A percentile compares a stretch with the other conserved stretches of the same genome.
Conservation (phyloP, 2,113 vertebrate species). For the Gallinago jamesoni region DNA sequence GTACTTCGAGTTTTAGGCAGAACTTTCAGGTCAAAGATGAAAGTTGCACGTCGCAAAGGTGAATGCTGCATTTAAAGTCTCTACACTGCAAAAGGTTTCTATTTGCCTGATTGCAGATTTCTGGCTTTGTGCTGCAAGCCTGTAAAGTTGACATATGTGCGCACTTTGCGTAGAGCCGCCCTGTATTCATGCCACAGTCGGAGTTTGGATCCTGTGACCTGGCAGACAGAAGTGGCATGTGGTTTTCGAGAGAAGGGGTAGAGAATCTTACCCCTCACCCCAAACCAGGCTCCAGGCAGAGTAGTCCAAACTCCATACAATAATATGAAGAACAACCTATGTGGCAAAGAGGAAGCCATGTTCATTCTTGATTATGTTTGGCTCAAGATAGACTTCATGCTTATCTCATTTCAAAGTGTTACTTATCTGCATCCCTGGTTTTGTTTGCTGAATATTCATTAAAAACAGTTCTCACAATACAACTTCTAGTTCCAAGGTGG, state of each 20-base stretch:
- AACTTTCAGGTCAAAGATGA: not conserved
- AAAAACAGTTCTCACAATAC: not conserved
- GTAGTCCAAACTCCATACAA: not conserved
- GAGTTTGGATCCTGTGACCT: not conserved
- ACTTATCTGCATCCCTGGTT: not conserved
- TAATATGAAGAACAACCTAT: not conserved
- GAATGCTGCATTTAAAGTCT: not conserved
- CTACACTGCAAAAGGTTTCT: not conserved
- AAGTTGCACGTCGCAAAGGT: not conserved
- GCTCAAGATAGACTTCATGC: not conserved
- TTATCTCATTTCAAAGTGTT: not conserved
- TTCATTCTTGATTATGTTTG: not conserved
- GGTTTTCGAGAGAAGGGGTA: not conserved
- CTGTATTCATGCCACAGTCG: not conserved
- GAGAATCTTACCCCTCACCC: not conserved
- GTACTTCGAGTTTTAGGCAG: not conserved
- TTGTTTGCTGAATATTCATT: not conserved
- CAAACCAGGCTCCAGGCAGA: not conserved
- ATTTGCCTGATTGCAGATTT: not conserved
- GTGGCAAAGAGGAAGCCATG: not conserved
- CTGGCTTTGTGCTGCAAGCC: not conserved
- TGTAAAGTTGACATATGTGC: not conserved
- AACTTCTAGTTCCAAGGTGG: not conserved
- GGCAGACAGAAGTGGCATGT: not conserved
- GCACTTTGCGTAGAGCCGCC: not conserved